These are phyloP conservation scores for Helobdella robusta DNA, from an alignment of 2,888 invertebrate species.

Conservation along the genomic window DNA sequence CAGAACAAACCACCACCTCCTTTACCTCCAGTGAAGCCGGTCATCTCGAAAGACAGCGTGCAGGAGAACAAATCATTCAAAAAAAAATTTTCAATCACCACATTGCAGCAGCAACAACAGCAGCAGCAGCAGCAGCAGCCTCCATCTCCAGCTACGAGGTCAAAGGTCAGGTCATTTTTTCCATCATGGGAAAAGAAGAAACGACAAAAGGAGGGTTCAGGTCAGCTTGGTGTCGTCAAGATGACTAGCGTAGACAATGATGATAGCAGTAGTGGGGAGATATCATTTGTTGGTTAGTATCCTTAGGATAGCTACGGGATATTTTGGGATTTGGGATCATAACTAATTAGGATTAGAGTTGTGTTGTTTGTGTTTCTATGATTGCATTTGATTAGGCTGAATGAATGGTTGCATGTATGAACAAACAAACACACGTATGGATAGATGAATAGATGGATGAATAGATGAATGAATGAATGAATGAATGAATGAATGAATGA, in stretches of 20 bases:
- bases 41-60: not conserved
- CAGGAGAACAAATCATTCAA: not conserved
- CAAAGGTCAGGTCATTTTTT: not conserved
- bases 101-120: not conserved
- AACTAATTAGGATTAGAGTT: no score
- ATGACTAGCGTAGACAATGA: not conserved
- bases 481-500: no score
- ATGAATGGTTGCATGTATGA: no score
- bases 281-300: not conserved
- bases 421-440: no score
- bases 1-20: not conserved
- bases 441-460: no score
- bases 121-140: not conserved
- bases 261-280: not conserved
- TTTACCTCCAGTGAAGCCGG: not conserved
- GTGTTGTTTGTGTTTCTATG: no score
- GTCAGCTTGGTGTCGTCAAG: not conserved
- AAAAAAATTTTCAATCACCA: not conserved
- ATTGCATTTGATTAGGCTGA: no score
- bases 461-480: no score
- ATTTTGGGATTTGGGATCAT: no score
- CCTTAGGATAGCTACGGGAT: no score
- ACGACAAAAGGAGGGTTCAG: not conserved
- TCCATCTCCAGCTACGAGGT: not conserved
- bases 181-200: constrained; percentile 1